Conservation (phyloP, 2,113 vertebrate genomes). For the Leptodactylus fuscus region DNA sequence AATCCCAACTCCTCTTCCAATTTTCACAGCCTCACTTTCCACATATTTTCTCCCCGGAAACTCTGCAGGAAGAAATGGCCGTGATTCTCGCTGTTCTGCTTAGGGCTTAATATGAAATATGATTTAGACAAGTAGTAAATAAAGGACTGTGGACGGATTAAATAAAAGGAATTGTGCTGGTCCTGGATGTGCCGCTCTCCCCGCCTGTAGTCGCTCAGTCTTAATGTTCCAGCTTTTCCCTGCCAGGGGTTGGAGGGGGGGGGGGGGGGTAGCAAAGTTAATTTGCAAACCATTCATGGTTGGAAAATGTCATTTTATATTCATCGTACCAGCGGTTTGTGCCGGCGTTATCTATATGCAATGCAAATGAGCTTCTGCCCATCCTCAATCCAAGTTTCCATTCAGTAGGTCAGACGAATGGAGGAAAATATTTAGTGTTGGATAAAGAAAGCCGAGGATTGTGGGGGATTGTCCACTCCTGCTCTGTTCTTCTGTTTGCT, state of each 20-base stretch:
- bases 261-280: conserved; percentile 40
- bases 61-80: neutral
- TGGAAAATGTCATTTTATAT: conserved; percentile 55
- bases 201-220: neutral
- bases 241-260: neutral
- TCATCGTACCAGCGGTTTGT: conserved; percentile 47
- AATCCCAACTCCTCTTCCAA: conserved; percentile 10
- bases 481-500: neutral
- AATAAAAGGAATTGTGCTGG: conserved; percentile 18
- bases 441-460: neutral
- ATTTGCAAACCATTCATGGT: conserved; percentile 47
- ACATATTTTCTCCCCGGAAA: neutral
- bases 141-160: neutral
- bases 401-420: conserved; percentile 22
- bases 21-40: conserved; percentile 1
- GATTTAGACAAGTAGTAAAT: conserved; percentile 27
- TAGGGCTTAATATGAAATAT: conserved; percentile 24
- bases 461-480: neutral
- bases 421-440: neutral
- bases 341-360: conserved; percentile 34
- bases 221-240: conserved; percentile 29
- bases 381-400: conserved; percentile 24
- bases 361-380: conserved; percentile 52
- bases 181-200: neutral
- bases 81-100: neutral